Base-by-base conservation (phyloP, 2,888 invertebrate genomes). In the Euphydryas editha region DNA sequence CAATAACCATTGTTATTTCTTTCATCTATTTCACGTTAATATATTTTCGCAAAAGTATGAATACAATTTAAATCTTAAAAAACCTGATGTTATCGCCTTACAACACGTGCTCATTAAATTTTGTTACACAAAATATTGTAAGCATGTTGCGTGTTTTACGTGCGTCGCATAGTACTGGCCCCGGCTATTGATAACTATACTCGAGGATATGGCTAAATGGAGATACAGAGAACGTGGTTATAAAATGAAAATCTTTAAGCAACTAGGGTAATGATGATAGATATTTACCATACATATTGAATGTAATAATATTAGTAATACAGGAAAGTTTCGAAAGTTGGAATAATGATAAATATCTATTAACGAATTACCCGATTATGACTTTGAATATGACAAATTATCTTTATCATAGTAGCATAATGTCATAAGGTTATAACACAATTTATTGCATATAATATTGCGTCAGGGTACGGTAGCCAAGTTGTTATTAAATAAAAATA, bases 111-210 rank as follows among this genome's bases (percentile, higher is more conserved):
- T 70, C 60, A 65, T 68, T 75, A 75, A 72, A 75, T 80, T 83
- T 73, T 80, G 78, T 80, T 86, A 81, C 75, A 83, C 80, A 81
- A 85, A 84, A 83, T 74, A 80, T 80, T 81, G 30, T 81, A 84
- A 81, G 86, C 87, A 86, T 88, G 86, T 84, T 85, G 86, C 83
- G 88, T 86, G 85, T 85, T 78, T 46, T 49, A 36, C 36, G 47
- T 59, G 59, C 46, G 17, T 30, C 46, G 18, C 24, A 17, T 49
- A 20, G 63, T n/a, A 42, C 44, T 15, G 42, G 30, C 51, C 55
- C 42, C 42, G 30, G 49, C 24, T 61, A 57, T 71, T 76, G 36
- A 24, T n/a, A 24, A 8, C 18, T 24, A 62, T 49, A 56, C 30
- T 37, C 36, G 37, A 62, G 49, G 18, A 57, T 39, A 63, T 51